Evolutionary conservation across 1,140 invertebrate species (phyloP), one percentile per base, ranked within the genome.

Genomic region (Rhopalosiphum maidis): DNA sequence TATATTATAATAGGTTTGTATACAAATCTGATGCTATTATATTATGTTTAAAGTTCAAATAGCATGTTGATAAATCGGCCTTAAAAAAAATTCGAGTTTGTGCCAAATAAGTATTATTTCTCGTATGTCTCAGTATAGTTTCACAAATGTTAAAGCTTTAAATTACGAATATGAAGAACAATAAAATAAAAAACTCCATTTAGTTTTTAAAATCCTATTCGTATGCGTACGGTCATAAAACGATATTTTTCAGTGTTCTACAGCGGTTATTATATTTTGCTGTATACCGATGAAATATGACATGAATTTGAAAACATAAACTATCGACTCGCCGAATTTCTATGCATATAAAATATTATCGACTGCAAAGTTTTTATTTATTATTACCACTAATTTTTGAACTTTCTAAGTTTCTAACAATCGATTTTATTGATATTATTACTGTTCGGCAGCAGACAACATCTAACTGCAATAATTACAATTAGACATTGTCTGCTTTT

Each of bases 41-140:
- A 77, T n/a, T 77, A 15, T 77, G 15, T 77, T 77, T 35, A 77
- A 15, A 1, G 30, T n/a, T 18, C 15, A n/a, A n/a, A 35, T 77
- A 77, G 60, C 30, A 35, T n/a, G 60, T 35, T 77, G 60, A 68
- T 77, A 15, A 77, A 77, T 77, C 5, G 15, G 11, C 9, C 1
- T 4, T 77, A 35, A 77, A 77, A 68, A 68, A 77, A 77, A 77
- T 18, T 18, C 15, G 60, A 18, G n/a, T 77, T 77, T n/a, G 60
- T 77, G 60, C 60, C 60, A 77, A 77, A 77, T n/a, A 77, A 77
- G 60, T 77, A 77, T 77, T n/a, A 77, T 77, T 77, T 77, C 30
- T 77, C 60, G 30, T 77, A n/a, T 77, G n/a, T n/a, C 60, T 77
- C n/a, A 6, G 30, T n/a, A n/a, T 51, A 51, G 48, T 77, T 6